Conservation (phyloP, 2,888 invertebrate species). For the Mimumesa dahlbomi region DNA sequence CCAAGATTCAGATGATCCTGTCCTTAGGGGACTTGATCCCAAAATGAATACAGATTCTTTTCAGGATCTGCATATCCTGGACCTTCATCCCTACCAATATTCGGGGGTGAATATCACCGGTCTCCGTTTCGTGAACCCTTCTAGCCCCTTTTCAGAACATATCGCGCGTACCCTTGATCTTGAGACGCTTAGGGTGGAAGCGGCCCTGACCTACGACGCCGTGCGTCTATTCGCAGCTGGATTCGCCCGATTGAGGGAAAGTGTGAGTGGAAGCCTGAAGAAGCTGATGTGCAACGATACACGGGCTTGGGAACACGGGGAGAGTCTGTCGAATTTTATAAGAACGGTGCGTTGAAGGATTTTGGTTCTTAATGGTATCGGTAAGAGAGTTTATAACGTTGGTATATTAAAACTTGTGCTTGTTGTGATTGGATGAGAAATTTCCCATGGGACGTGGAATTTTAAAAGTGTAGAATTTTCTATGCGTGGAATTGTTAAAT, state of each 20-base stretch:
- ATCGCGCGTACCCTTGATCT: conserved; percentile 61
- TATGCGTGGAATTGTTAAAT: too few relatives aligned
- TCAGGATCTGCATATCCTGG: conserved; percentile 90
- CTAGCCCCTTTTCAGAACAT: too few relatives aligned
- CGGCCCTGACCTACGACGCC: conserved; percentile 92
- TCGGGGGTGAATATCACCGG: conserved; percentile 94
- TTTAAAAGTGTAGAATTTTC: too few relatives aligned
- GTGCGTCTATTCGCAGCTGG: conserved; percentile 89
- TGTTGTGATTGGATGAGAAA: too few relatives aligned
- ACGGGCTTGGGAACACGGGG: conserved; percentile 89
- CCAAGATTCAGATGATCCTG: too few relatives aligned
- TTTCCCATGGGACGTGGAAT: too few relatives aligned
- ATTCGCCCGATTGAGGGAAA: conserved; percentile 84
- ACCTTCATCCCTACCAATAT: conserved; percentile 88
- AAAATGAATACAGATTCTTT: too few relatives aligned
- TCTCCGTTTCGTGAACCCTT: conserved; percentile 85
- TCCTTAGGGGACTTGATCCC: too few relatives aligned
- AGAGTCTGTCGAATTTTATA: conserved; percentile 90
- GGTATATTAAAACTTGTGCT: too few relatives aligned
- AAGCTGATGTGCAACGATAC: conserved; percentile 83
- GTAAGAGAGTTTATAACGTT: too few relatives aligned
- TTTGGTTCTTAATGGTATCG: too few relatives aligned
- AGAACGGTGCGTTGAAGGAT: conserved; percentile 88
- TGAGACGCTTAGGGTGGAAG: conserved; percentile 83
- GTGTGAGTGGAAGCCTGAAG: conserved; percentile 79